Evolutionary conservation across 2,797 vertebrate species (phyloP), one percentile per base, ranked within the genome.

Genomic region (Sebastes reedi): DNA sequence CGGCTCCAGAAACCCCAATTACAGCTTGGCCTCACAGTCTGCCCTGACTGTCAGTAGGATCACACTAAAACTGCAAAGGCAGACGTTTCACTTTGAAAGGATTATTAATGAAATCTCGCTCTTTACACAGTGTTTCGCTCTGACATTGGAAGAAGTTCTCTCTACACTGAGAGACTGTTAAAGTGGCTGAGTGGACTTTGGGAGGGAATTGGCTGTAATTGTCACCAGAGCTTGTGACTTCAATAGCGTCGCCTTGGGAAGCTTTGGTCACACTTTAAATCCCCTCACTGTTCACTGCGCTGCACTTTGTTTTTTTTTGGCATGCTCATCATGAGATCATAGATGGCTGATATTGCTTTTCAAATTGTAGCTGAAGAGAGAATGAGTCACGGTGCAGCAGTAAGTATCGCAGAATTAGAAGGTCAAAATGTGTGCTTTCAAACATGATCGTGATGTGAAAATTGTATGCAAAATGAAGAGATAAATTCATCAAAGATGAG

Each of bases 51-150:
- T 94, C 89, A 85, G 89, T 65, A 12, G 77, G 85, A 91, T 92
- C 89, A 88, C 77, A 83, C 75, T 83, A 77, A 92, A 90, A 91
- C 82, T 88, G 91, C 90, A 84, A 84, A 88, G 87, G 78, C 85
- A 90, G 90, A 91, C 83, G 72, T 89, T 92, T 92, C 89, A 91
- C 89, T 91, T 92, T 92, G 87, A 93, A 94, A 88, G 90, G 88
- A 91, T 94, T 92, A 93, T 92, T 93, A 92, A 92, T 93, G 85
- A 93, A 93, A 93, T 90, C 84, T 93, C 79, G 81, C 86, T 92
- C 88, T 91, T 91, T 89, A 89, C 82, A 88, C 84, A 87, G 80
- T 85, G 83, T 92, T 90, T 91, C 85, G 71, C 75, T 84, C 78
- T 89, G 85, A 91, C 89, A 92, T 75, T 90, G 86, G 81, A 85